Percentiles rank a stretch among this genome's conserved stretches.
phyloP scores from a whole-genome alignment of 2,888 invertebrate species.

The Macropis europaea region DNA sequence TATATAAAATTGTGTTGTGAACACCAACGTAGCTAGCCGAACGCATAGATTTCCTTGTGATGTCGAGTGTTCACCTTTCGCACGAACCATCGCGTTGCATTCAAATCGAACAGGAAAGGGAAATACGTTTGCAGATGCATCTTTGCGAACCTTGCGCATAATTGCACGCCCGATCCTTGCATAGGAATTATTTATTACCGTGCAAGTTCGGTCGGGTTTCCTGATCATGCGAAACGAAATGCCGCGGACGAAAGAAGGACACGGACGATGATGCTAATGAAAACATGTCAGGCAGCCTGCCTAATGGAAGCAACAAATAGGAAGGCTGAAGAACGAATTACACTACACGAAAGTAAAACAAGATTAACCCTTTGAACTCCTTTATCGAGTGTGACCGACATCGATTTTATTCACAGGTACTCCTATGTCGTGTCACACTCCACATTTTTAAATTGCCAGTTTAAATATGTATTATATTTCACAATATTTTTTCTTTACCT shows the following conservation, averaged over 20 bases:
- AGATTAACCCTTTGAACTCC: no score
- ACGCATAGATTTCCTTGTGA: slow-evolving; percentile 13
- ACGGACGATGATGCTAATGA: background rate
- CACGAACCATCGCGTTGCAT: slow-evolving; percentile 54
- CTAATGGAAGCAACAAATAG: no score
- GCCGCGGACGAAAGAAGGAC: slow-evolving; percentile 25
- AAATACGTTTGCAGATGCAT: slow-evolving; percentile 46
- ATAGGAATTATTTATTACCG: slow-evolving; percentile 54
- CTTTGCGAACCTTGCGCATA: slow-evolving; percentile 55
- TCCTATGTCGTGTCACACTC: no score
- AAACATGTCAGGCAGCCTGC: background rate
- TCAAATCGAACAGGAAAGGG: slow-evolving; percentile 57
- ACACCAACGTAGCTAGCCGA: background rate
- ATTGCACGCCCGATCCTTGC: slow-evolving; percentile 50
- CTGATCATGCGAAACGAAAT: slow-evolving; percentile 11
- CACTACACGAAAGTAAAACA: no score
- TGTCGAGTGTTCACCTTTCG: slow-evolving; percentile 38
- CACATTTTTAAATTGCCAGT: no score
- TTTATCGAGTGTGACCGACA: no score
- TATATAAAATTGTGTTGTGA: no score
- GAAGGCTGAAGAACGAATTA: no score
- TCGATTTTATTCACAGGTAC: no score
- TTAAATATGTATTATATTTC: no score
- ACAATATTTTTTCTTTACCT: no score
- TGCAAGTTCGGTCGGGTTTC: slow-evolving; percentile 2